These are phyloP conservation scores for Arothron firmamentum DNA, from an alignment of 2,113 vertebrate species.

Conservation along the genomic window DNA sequence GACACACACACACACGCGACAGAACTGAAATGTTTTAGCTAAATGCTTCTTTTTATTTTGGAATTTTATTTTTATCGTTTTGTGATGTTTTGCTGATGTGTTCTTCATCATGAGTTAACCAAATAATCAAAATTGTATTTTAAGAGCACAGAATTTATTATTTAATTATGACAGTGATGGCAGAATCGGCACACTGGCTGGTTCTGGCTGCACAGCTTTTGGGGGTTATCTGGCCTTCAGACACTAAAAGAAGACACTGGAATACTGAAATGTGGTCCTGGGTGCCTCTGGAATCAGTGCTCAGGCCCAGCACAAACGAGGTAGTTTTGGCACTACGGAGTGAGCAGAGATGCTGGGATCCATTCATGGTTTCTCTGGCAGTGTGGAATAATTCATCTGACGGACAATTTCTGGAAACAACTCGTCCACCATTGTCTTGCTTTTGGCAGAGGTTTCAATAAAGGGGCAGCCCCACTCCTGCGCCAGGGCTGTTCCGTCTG, in stretches of 20 bases:
- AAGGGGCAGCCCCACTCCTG: conserved; percentile 99
- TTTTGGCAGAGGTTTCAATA: conserved; percentile 96
- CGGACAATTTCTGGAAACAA: conserved; percentile 98
- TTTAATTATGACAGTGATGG: conserved; percentile 66
- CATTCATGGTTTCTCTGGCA: conserved; percentile 89
- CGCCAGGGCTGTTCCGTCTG: conserved; percentile 92
- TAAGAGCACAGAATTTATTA: too few species aligned
- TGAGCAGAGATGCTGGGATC: conserved; percentile 40
- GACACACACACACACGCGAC: too few species aligned
- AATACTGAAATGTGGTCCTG: conserved; percentile 66
- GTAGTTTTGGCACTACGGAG: conserved; percentile 82
- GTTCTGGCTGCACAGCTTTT: conserved; percentile 63
- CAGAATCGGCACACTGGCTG: conserved; percentile 68
- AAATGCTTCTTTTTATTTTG: too few species aligned
- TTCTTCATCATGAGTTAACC: too few species aligned
- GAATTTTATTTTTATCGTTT: too few species aligned
- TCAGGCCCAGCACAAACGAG: conserved; percentile 33
- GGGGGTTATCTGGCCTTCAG: conserved; percentile 38
- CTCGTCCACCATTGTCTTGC: conserved; percentile 99
- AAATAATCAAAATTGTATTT: too few species aligned
- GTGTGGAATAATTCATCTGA: conserved; percentile 99
- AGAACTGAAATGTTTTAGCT: too few species aligned
- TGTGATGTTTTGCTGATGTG: too few species aligned
- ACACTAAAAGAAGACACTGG: conserved; percentile 25
- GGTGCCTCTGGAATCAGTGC: conserved; percentile 38